Evolutionary conservation across 2,888 invertebrate genomes (phyloP), one percentile per base, ranked within the genome.

Genomic region (Nomada ruficornis): DNA sequence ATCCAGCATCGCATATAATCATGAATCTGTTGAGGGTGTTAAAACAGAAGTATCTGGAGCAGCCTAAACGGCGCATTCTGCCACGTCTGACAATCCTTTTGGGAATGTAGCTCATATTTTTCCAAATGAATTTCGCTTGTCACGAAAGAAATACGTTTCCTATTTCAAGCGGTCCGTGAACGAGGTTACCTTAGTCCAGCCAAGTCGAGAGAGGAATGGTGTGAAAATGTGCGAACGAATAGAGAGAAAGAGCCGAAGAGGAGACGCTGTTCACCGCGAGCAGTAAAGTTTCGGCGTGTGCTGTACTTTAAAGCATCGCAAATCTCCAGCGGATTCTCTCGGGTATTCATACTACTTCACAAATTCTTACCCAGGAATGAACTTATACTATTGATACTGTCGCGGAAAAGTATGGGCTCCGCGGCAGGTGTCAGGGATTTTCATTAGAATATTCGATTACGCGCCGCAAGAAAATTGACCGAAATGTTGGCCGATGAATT

Each of bases 301-400:
- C 86, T 85, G 87, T 89, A 88, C 86, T 88, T 89, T 89, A 89
- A 89, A 88, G 80, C 82, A 83, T 89, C 85, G 84, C 89, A 88
- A 89, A 89, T 89, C 89, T 89, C 71, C 73, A 20, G 57, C 83
- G 70, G 57, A 75, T 68, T 71, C 63, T 68, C 57, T 44, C 50
- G 60, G 54, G 54, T 78, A 78, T 78, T 67, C 69, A 2, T 62
- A 23, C 59, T 26, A 64, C 42, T 52, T 59, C 20, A 50, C 65
- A 54, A 50, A 69, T 75, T 55, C 44, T 44, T 23, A 36, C 9
- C 44, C 10, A n/a, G 20, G 70, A 79, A 83, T 63, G 59, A 70
- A 78, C 62, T 79, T 69, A 69, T 75, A 63, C 26, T 26, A 69
- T 70, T 23, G 67, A 80, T 59, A 71, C 36, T 29, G 70, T 23